These are phyloP conservation scores for Anableps anableps DNA, from an alignment of 2,797 vertebrate species.

Conservation along the genomic window DNA sequence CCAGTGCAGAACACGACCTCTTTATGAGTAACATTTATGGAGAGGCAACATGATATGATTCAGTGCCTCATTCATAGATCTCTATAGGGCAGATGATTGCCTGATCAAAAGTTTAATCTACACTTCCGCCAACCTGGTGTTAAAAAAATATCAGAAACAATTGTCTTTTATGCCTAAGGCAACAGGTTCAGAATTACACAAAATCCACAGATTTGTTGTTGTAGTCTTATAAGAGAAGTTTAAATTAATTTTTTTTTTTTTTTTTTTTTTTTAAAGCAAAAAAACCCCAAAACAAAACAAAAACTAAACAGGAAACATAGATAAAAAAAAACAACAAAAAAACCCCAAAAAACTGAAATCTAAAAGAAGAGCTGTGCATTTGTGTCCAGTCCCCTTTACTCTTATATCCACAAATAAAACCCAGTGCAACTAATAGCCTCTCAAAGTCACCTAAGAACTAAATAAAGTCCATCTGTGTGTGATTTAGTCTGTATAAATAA, in stretches of 20 bases:
- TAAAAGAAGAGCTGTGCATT: not conserved
- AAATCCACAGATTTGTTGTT: not conserved
- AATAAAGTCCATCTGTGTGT: not conserved
- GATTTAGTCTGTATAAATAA: not conserved
- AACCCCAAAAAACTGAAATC: not conserved
- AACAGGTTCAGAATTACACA: not conserved
- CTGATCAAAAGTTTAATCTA: not conserved
- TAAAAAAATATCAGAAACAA: not conserved
- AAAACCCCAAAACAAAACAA: not conserved
- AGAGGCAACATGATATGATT: constrained; percentile 1
- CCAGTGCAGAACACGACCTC: constrained; percentile 1
- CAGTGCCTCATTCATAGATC: constrained; percentile 16
- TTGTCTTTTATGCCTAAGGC: not conserved
- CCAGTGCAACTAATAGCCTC: not conserved
- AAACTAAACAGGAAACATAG: not conserved
- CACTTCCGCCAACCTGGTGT: not conserved
- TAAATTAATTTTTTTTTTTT: not conserved
- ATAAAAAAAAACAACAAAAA: not conserved
- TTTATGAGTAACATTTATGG: constrained; percentile 7
- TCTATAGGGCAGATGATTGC: constrained; percentile 4
- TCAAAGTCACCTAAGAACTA: not conserved
- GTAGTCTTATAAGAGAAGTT: not conserved
- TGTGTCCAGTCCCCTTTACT: not conserved
- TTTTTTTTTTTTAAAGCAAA: no score
- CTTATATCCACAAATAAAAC: not conserved